phyloP scores from a whole-genome alignment of 2,797 vertebrate species.

The Tamandua tetradactyla region DNA sequence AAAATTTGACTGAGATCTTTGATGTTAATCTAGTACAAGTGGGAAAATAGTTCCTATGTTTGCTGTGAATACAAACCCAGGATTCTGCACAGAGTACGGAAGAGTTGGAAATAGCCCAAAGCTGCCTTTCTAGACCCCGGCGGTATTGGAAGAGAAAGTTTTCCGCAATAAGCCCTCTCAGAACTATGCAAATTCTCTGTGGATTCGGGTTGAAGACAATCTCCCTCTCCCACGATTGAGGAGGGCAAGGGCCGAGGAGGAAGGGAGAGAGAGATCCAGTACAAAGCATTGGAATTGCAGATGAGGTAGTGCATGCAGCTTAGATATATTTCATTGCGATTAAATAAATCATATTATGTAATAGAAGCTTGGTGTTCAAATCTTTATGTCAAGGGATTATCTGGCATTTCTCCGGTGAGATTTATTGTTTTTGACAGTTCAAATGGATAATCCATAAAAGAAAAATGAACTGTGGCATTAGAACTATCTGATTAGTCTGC shows the following conservation, averaged over 20 bases:
- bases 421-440: not conserved
- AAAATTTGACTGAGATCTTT: not conserved
- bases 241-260: too few species aligned
- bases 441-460: not conserved
- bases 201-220: not conserved
- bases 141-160: not conserved
- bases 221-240: too few species aligned
- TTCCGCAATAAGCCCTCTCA: not conserved
- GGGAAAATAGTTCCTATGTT: not conserved
- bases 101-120: accelerated
- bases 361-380: not conserved
- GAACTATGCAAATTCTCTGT: not conserved
- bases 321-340: not conserved
- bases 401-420: not conserved
- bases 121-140: accelerated
- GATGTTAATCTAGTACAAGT: not conserved
- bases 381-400: not conserved
- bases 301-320: not conserved
- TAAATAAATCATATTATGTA: too few species aligned
- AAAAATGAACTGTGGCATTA: not conserved
- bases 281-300: not conserved
- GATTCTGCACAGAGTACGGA: accelerated
- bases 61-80: not conserved
- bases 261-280: not conserved
- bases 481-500: not conserved